Evolutionary conservation across 2,797 vertebrate genomes (phyloP), one percentile per base, ranked within the genome.

Genomic region (Dendrocincla tyrannina): DNA sequence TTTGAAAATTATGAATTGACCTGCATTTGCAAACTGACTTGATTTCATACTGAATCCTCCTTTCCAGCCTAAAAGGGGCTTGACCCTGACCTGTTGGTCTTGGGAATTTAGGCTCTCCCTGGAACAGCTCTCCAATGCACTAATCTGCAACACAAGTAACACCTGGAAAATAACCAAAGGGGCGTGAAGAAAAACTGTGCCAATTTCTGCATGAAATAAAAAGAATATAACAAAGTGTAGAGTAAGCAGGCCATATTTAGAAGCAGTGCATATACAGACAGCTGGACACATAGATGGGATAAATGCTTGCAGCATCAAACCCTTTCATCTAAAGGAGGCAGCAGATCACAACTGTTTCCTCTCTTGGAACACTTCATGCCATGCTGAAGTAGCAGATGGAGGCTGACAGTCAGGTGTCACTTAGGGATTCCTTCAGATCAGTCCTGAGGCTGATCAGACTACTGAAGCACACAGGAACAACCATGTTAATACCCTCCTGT

Each of bases 351-450:
- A 42, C n/a, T 35, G n/a, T 77, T 86, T 39, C 56, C 80, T 84
- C 83, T 86, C 69, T 33, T 23, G 2, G 73, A 86, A 37, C 50
- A 70, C 22, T 17, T 85, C 35, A 25, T 33, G 80, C 44, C 56
- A 35, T 3, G 35, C 73, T 74, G 68, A 77, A 86, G 73, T 7
- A 83, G 89, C 89, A 96, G 89, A 95, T 80, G 86, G 68, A 96
- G 30, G 60, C 64, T 49, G 72, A 88, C 76, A 94, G 82, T 73
- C 79, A 63, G 64, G 80, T 18, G 2, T 74, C 60, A 90, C 56
- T 85, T 44, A 6, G 35, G 44, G 47, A 83, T 70, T 88, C 72
- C 64, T 67, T 35, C 30, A 88, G 79, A 50, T 69, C 59, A 50
- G 75, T 58, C 75, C 83, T 69, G 75, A 85, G 47, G 52, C 80